Evolutionary conservation across 35 echinoderm and acorn worm genomes (phyloP), one percentile per base, ranked within the genome.

Genomic region (Lytechinus variegatus): DNA sequence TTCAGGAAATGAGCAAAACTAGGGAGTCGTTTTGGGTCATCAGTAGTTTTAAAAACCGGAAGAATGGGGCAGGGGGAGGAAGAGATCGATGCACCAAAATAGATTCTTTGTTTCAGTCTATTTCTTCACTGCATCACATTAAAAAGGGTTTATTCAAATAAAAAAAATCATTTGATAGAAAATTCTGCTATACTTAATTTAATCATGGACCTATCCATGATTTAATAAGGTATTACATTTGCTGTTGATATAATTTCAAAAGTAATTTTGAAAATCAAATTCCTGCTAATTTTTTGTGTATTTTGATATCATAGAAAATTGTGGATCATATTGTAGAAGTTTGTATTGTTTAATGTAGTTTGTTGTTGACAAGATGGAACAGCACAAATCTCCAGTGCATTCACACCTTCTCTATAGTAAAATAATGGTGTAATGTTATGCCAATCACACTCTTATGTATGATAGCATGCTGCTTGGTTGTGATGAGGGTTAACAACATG

Each of bases 381-480:
- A 79, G 21, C 16, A 79, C 16, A 60, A 19, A 79, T 79, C 5
- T 7, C n/a, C 66, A 79, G n/a, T 44, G 33, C 33, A 79, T 79
- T 24, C 21, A 24, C 66, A 79, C n/a, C 66, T 79, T 16, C 66
- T 19, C 66, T 19, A 8, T 24, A 5, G 19, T 19, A 24, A n/a
- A 24, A 79, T 24, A 1, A 24, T 79, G 33, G 33, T 79, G 19
- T n/a, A 79, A 79, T 24, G 21, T 79, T 16, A 71, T 71, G 61
- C 4, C 61, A 71, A n/a, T n/a, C 61, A 71, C 4, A 13, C 61
- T 21, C 19, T 71, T 71, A 3, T 24, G 5, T 71, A 6, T 71
- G 61, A 71, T 71, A 79, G 66, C 66, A 79, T 79, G 66, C 66
- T 79, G 66, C n/a, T 58, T 79, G 66, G 66, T 79, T 79, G 66